phyloP scores from a whole-genome alignment of 2,797 vertebrate species.

The Trachurus trachurus region DNA sequence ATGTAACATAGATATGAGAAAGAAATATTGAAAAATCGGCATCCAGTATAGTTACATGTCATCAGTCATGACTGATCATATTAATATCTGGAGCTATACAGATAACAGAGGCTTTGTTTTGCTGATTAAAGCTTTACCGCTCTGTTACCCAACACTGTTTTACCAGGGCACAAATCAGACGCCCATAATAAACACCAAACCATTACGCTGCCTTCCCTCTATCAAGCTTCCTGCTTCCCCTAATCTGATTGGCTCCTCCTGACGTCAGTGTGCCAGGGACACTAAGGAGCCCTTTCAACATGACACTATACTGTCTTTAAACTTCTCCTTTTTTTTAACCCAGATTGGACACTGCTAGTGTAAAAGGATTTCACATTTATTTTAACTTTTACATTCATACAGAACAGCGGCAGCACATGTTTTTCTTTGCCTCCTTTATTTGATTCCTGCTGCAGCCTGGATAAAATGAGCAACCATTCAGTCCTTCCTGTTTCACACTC shows the following conservation, averaged over 20 bases:
- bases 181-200: slow-evolving; percentile 53
- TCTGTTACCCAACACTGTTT: slow-evolving; percentile 38
- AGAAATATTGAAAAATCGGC: background rate
- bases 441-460: too few species aligned
- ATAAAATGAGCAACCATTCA: background rate
- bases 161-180: slow-evolving; percentile 42
- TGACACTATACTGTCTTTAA: background rate
- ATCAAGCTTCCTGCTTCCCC: slow-evolving; percentile 37
- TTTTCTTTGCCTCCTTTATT: background rate
- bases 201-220: slow-evolving; percentile 15
- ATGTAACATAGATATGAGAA: background rate
- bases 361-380: background rate
- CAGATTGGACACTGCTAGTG: background rate
- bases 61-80: background rate
- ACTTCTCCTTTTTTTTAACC: background rate
- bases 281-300: background rate
- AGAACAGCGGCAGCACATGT: background rate
- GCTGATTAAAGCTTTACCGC: slow-evolving; percentile 12
- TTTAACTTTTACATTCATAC: background rate
- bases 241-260: slow-evolving; percentile 69
- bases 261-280: slow-evolving; percentile 23
- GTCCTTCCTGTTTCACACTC: background rate
- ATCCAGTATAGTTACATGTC: background rate
- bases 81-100: background rate
- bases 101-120: background rate